These are phyloP conservation scores for Meriones psammophilus DNA, from an alignment of 2,797 vertebrate genomes.

Conservation along the genomic window DNA sequence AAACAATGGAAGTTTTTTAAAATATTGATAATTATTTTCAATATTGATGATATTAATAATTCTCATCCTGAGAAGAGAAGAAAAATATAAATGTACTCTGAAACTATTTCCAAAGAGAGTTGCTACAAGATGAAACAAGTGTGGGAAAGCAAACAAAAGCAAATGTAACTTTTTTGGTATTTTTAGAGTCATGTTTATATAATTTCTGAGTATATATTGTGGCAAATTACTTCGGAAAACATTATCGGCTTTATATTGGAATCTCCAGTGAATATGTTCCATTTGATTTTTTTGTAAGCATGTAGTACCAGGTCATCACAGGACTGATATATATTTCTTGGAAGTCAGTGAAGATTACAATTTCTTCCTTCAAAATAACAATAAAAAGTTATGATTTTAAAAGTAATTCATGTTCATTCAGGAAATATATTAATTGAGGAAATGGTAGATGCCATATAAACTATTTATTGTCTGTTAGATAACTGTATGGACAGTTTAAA, in stretches of 20 bases:
- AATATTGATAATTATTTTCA: no score
- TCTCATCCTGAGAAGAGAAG: conserved; percentile 94
- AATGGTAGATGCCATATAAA: conserved; percentile 56
- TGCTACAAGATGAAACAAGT: conserved; percentile 95
- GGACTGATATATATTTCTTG: conserved; percentile 52
- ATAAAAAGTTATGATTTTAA: neutral
- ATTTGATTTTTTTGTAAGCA: conserved; percentile 43
- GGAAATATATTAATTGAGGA: conserved; percentile 52
- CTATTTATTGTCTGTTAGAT: neutral
- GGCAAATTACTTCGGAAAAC: conserved; percentile 53
- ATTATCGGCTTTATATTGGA: neutral
- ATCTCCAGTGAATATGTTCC: conserved; percentile 12
- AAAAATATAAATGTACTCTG: conserved; percentile 93
- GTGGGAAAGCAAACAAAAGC: conserved; percentile 93
- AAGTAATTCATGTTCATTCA: conserved; percentile 57
- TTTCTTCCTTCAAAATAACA: neutral
- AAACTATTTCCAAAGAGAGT: conserved; percentile 94
- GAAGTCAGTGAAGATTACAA: conserved; percentile 15
- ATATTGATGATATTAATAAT: conserved; percentile 92
- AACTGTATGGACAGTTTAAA: neutral
- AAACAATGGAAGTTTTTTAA: conserved; percentile 36
- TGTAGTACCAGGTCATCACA: neutral
- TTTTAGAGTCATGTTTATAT: conserved; percentile 52
- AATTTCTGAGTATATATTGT: conserved; percentile 22
- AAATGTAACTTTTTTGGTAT: conserved; percentile 87